These are phyloP conservation scores for Bursaphelenchus mucronatus DNA, from an alignment of 1,140 invertebrate genomes.

Conservation along the genomic window DNA sequence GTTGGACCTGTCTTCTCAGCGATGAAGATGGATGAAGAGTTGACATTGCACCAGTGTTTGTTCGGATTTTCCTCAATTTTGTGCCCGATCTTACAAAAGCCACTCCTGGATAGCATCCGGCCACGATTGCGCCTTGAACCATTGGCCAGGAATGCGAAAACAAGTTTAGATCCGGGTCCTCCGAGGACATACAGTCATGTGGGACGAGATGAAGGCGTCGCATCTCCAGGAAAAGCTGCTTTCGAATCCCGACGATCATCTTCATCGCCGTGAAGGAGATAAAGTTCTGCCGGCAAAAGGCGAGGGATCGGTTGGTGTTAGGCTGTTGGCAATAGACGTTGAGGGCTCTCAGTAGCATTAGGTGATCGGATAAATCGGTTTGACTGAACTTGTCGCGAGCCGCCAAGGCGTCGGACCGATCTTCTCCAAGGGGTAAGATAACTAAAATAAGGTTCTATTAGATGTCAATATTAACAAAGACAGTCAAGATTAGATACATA, in stretches of 20 bases:
- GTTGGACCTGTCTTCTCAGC: constrained; percentile 40
- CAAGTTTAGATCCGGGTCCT: constrained; percentile 39
- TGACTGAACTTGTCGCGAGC: constrained; percentile 72
- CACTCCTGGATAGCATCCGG: constrained; percentile 57
- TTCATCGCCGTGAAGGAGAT: constrained; percentile 79
- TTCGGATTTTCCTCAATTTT: constrained; percentile 54
- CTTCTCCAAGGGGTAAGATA: constrained; percentile 46
- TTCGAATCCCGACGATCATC: constrained; percentile 70
- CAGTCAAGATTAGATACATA: no score
- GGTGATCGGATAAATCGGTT: constrained; percentile 81
- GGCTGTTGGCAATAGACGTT: constrained; percentile 64
- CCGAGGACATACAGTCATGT: constrained; percentile 7
- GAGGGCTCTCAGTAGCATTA: constrained; percentile 78
- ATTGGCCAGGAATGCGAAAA: constrained; percentile 53
- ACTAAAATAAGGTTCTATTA: constrained; percentile 33
- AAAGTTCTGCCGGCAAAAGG: constrained; percentile 76
- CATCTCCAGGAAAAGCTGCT: constrained; percentile 50
- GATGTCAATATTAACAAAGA: neutral
- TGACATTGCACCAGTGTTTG: constrained; percentile 26
- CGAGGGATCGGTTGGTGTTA: constrained; percentile 66
- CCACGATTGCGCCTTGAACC: constrained; percentile 58
- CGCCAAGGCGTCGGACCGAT: constrained; percentile 62
- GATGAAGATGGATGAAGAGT: constrained; percentile 47
- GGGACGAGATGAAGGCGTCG: constrained; percentile 40
- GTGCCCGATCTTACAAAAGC: constrained; percentile 39